These are phyloP conservation scores for Cenopis cana DNA, from an alignment of 2,888 invertebrate species.

Conservation along the genomic window DNA sequence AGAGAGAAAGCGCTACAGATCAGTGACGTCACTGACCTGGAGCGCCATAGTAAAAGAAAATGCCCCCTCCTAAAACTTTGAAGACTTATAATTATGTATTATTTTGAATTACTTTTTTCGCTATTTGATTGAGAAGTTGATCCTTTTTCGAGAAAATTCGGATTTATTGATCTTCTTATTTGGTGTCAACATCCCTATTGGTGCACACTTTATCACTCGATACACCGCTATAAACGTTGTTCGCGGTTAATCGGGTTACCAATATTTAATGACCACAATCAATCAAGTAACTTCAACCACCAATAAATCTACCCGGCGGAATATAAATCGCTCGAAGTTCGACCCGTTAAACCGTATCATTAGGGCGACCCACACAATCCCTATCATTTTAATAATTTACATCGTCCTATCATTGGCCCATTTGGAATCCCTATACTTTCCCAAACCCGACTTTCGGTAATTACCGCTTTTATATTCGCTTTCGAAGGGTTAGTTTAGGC, in stretches of 20 bases:
- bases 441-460: conserved; percentile 58
- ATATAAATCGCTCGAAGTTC: conserved; percentile 50
- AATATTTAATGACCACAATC: conserved; percentile 39
- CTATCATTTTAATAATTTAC: conserved; percentile 69
- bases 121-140: too few species aligned
- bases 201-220: conserved; percentile 22
- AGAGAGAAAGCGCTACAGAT: too few species aligned
- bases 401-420: conserved; percentile 56
- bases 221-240: conserved; percentile 31
- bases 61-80: too few species aligned
- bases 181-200: too few species aligned
- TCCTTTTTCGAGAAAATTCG: too few species aligned
- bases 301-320: conserved; percentile 37
- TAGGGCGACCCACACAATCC: conserved; percentile 61
- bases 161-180: too few species aligned
- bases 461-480: conserved; percentile 71
- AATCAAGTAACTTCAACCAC: conserved; percentile 36
- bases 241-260: conserved; percentile 42
- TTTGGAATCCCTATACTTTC: conserved; percentile 62
- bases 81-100: too few species aligned
- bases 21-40: too few species aligned
- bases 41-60: too few species aligned
- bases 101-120: too few species aligned
- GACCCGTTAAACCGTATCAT: conserved; percentile 62
- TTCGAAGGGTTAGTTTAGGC: conserved; percentile 66